These are phyloP conservation scores for Siniperca chuatsi DNA, from an alignment of 2,113 vertebrate genomes.

Conservation along the genomic window DNA sequence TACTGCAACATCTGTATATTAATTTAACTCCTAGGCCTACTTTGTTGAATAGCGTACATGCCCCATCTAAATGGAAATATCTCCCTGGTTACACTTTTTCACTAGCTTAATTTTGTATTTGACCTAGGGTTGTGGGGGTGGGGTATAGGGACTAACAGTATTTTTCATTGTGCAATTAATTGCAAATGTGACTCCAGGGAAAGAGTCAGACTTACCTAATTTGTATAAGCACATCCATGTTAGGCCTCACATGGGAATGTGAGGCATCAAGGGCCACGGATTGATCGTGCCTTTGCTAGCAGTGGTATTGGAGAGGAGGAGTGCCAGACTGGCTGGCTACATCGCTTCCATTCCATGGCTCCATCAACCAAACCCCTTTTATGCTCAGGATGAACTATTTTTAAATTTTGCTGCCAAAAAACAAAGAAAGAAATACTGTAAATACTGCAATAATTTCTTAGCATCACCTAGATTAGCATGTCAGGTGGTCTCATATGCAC, in stretches of 20 bases:
- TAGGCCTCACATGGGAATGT: constrained; percentile 20
- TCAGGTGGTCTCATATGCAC: background rate
- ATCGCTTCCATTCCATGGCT: background rate
- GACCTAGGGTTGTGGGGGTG: constrained; percentile 7
- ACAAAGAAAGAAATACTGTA: background rate
- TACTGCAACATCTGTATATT: constrained; percentile 27
- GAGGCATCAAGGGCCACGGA: constrained; percentile 44
- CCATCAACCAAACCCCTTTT: background rate
- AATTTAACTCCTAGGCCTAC: constrained; percentile 19
- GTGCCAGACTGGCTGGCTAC: constrained; percentile 40
- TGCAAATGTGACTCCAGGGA: constrained; percentile 57
- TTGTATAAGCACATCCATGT: constrained; percentile 53
- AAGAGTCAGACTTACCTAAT: constrained; percentile 39
- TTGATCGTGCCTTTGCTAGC: constrained; percentile 38
- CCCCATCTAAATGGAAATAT: constrained; percentile 36
- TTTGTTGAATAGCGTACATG: constrained; percentile 15
- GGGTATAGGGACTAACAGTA: constrained; percentile 12
- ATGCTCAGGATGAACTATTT: background rate
- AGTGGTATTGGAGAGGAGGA: constrained; percentile 7
- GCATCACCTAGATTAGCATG: background rate
- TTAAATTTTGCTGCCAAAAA: background rate
- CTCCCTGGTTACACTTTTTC: constrained; percentile 23
- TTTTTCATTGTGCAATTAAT: constrained; percentile 65
- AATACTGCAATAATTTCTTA: background rate
- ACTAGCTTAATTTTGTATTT: constrained; percentile 43